Evolutionary conservation across 92 coral and sea anemone genomes (phyloP), one percentile per base, ranked within the genome.

Genomic region (Palythoa heliodiscus): DNA sequence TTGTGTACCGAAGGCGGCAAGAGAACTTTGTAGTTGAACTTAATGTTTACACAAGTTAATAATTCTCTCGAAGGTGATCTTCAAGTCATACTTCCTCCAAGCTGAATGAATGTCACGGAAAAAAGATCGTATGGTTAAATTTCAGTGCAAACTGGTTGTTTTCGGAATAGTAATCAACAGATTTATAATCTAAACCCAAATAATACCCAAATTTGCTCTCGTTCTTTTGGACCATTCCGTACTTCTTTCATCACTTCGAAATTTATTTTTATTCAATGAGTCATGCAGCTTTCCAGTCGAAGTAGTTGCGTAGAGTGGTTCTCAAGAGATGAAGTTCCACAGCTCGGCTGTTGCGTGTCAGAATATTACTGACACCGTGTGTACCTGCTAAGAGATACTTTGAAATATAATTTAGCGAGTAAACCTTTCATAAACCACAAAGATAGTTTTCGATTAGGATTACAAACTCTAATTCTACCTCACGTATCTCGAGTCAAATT

Each of bases 1-100:
- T 92, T 94, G 98, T 94, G 98, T 94, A 92, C 98, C 87, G 88
- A 94, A 87, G 98, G 98, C 98, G 95, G 91, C 86, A 53, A 90
- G 86, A 82, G 86, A 67, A 66, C 40, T 80, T 77, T 80, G 83
- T 76, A 87, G 91, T 75, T 76, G 93, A 88, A 88, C 83, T 90
- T 63, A 94, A 88, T 94, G 98, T 94, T 94, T 93, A 93, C 93
- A 89, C 93, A 92, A 86, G 88, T 89, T 89, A 90, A 90, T 89
- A 90, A 90, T 90, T 90, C 93, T 86, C 93, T 90, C 90, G 93
- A 90, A 89, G 87, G 75, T 82, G 72, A 87, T 84, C 88, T 60
- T 90, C 90, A 90, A 87, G 88, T 80, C 48, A 35, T 70, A 90
- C 93, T 90, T 90, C 93, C 93, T 87, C 82, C 86, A 78, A 71